Conservation (phyloP, 1,140 invertebrate species). For the Eufriesea mexicana region DNA sequence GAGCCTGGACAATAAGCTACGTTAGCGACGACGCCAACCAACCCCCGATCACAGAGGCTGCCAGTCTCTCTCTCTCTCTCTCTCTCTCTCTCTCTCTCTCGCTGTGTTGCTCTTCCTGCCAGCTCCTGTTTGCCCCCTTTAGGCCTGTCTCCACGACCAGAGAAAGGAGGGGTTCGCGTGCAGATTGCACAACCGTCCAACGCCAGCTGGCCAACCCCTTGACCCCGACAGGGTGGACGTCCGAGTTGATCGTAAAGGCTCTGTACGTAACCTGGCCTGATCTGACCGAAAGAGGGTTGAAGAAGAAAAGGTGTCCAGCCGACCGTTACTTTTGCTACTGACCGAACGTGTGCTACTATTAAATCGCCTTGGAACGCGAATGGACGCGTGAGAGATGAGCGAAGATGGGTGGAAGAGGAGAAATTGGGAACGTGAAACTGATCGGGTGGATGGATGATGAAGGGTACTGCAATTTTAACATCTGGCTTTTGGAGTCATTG, state of each 20-base stretch:
- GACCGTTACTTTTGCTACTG: constrained; percentile 59
- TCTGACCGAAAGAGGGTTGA: constrained; percentile 59
- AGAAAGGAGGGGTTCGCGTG: constrained; percentile 61
- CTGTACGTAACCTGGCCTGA: constrained; percentile 54
- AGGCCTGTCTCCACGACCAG: constrained; percentile 12
- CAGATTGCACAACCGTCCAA: constrained; percentile 74
- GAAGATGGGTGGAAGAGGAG: background rate
- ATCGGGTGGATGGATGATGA: background rate
- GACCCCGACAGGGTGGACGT: constrained; percentile 68
- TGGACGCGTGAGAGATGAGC: background rate
- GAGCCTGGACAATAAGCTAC: constrained; percentile 64
- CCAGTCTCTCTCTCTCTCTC: constrained; percentile 4
- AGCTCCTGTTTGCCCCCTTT: constrained; percentile 17
- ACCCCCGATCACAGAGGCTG: constrained; percentile 49
- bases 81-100: background rate
- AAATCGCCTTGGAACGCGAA: constrained; percentile 28
- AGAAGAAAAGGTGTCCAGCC: constrained; percentile 64
- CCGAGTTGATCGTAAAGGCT: constrained; percentile 52
- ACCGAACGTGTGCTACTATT: constrained; percentile 34
- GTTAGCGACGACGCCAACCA: constrained; percentile 59
- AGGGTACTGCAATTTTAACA: background rate
- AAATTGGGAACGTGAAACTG: background rate
- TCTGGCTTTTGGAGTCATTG: too few relatives aligned
- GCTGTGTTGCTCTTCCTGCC: background rate
- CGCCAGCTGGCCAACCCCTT: constrained; percentile 74